Conservation (phyloP, 2,888 invertebrate species). For the Bruchidius siliquastri region DNA sequence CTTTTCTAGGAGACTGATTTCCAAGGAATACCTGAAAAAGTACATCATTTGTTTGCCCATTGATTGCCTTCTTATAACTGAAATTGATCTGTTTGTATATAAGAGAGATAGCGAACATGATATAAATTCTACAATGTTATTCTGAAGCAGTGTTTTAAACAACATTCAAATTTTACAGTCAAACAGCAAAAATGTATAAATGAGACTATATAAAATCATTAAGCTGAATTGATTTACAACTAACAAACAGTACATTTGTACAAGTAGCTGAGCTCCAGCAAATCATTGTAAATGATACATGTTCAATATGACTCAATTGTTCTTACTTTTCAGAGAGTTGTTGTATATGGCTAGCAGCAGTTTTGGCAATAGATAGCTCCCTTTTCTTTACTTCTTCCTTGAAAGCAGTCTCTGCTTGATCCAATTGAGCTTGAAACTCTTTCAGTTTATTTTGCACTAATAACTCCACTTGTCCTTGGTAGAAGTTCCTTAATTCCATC, state of each 20-base stretch:
- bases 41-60: neutral
- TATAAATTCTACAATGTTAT: no score
- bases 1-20: slow-evolving; percentile 71
- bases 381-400: slow-evolving; percentile 60
- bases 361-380: slow-evolving; percentile 63
- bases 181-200: no score
- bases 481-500: slow-evolving; percentile 65
- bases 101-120: no score
- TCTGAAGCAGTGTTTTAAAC: no score
- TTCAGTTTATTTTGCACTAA: slow-evolving; percentile 71
- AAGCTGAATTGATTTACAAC: no score
- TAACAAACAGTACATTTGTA: no score
- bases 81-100: no score
- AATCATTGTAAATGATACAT: no score
- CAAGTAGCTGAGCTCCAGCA: no score
- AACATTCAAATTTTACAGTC: no score
- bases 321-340: slow-evolving; percentile 62
- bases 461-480: slow-evolving; percentile 76
- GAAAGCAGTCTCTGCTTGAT: slow-evolving; percentile 61
- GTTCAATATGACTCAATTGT: neutral
- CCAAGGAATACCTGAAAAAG: slow-evolving; percentile 61
- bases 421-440: slow-evolving; percentile 73
- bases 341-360: slow-evolving; percentile 67
- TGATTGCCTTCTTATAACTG: no score
- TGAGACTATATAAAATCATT: no score